Base-by-base conservation (phyloP, 2,113 vertebrate species). In the Asarcornis scutulata region DNA sequence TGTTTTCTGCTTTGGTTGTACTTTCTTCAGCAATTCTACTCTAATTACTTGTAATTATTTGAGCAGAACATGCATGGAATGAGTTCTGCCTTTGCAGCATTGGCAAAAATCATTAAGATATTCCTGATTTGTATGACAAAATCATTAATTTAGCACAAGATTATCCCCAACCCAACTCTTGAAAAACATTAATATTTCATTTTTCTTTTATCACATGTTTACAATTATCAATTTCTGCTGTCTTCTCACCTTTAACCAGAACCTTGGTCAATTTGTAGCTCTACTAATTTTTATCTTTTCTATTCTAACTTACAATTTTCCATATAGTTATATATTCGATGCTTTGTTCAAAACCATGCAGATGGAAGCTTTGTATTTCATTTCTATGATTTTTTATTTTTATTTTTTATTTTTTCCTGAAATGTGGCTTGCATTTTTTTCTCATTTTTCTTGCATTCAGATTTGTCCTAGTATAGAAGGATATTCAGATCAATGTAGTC, bases 151-250 rank as follows among this genome's bases (percentile, higher is more conserved):
- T 88, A 9, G 50, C 8, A 5, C 31, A 34, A 44, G 6, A 59
- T 1, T 42, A 32, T 69, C 91, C 36, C 16, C 0, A 1, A 63
- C 1, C 1, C 10, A 88, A 11, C 1, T 5, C 5, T 50, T 73
- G 17, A 89, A 38, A 78, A 74, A 56, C 6, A 60, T 4, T 36
- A 15, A 36, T 58, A 56, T 78, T 74, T 58, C 2, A 22, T 12
- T 78, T 85, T 10, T 52, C 7, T 77, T 87, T 91, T 16, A 58
- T 81, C 16, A 72, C 2, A 13, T 67, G 13, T 69, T 84, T 56
- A 46, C 4, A 38, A 48, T n/a, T 34, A 62, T 12, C 66, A 55
- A 42, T 71, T 88, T 75, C 29, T 88, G 1, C 11, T 69, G 2
- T 62, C 7, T 78, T 89, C 9, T 83, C 2, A 8, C 13, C 15